phyloP scores from a whole-genome alignment of 2,113 vertebrate genomes.

The Limnothrissa miodon region DNA sequence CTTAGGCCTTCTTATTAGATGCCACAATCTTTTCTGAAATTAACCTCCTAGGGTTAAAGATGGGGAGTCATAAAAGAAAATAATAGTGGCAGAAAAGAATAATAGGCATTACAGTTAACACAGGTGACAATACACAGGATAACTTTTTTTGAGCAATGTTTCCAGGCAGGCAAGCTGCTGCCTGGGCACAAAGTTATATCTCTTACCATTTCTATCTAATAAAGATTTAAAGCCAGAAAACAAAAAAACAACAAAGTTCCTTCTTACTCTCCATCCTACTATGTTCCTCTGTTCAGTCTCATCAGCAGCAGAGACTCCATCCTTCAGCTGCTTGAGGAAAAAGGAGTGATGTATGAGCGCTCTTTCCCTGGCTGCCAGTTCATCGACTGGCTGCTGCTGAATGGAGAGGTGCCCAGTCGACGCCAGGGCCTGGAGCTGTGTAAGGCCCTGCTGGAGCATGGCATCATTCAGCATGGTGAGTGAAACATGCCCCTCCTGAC shows the following conservation, averaged over 20 bases:
- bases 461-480: conserved; percentile 84
- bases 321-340: conserved; percentile 77
- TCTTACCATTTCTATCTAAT: too few species aligned
- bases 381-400: conserved; percentile 81
- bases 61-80: not conserved
- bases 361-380: conserved; percentile 78
- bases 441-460: conserved; percentile 74
- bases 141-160: too few species aligned
- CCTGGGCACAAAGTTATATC: too few species aligned
- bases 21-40: not conserved
- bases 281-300: conserved; percentile 62
- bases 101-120: not conserved
- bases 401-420: conserved; percentile 73
- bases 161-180: too few species aligned
- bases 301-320: conserved; percentile 71
- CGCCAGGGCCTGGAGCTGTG: conserved; percentile 75
- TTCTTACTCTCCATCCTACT: not conserved
- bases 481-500: conserved; percentile 25
- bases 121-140: not conserved
- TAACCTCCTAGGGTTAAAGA: not conserved
- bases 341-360: conserved; percentile 73
- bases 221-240: too few species aligned
- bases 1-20: not conserved
- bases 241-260: not conserved
- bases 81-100: not conserved